phyloP scores from a whole-genome alignment of 2,888 invertebrate species.

The Cryptus viduatorius region DNA sequence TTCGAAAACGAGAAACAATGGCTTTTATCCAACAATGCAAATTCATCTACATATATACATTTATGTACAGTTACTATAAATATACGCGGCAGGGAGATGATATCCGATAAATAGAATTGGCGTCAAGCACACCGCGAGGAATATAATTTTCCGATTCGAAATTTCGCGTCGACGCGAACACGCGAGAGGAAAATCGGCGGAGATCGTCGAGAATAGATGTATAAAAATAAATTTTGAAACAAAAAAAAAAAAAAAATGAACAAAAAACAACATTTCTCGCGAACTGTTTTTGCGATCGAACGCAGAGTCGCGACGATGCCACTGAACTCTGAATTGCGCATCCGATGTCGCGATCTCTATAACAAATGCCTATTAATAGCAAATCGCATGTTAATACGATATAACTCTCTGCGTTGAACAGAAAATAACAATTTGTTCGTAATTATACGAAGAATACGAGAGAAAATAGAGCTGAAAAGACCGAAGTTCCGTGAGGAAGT shows the following conservation, averaged over 20 bases:
- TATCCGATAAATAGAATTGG: slow-evolving; percentile 51
- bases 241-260: slow-evolving; percentile 8
- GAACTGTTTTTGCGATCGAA: slow-evolving; percentile 24
- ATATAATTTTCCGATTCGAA: slow-evolving; percentile 34
- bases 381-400: neutral
- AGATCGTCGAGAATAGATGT: slow-evolving; percentile 58
- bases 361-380: neutral
- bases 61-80: neutral
- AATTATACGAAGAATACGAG: neutral
- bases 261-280: slow-evolving; percentile 26
- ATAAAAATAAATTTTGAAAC: slow-evolving; percentile 53
- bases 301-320: slow-evolving; percentile 48
- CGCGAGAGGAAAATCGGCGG: neutral
- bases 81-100: neutral
- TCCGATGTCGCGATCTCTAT: slow-evolving; percentile 15
- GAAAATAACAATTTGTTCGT: neutral
- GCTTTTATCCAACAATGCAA: neutral
- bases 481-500: slow-evolving; percentile 76
- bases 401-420: neutral
- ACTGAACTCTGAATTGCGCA: slow-evolving; percentile 54
- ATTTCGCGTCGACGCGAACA: slow-evolving; percentile 17
- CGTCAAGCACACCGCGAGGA: neutral
- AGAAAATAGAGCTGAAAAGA: slow-evolving; percentile 68
- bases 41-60: neutral
- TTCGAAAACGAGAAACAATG: slow-evolving; percentile 37